Evolutionary conservation across 1,140 invertebrate species (phyloP), one percentile per base, ranked within the genome.

Genomic region (Samia ricini): DNA sequence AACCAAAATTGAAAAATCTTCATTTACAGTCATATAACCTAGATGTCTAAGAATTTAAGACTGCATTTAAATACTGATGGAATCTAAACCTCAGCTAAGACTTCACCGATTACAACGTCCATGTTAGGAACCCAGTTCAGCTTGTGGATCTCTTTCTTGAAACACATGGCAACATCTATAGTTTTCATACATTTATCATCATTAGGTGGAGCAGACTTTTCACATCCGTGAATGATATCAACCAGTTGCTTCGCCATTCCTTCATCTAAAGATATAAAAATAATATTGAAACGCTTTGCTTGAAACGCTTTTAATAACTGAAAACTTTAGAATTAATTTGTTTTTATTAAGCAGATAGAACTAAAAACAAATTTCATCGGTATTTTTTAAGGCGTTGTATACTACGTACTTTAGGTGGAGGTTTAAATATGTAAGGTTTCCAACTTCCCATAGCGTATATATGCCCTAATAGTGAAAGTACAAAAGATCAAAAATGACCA

Each of bases 121-220:
- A 71, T 63, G 42, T 23, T 49, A 1, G 75, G 75, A 19, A 72
- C 72, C 75, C 72, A 73, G 23, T 73, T 68, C 8, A 72, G 66
- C 42, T 75, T 71, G 49, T 77, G 75, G 4, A 77, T 63, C 24
- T 71, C 69, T 0, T 49, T 48, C 51, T 75, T 73, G 67, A 77
- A 77, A 66, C 75, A 77, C 36, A 56, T 75, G 23, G 66, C 66
- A 0, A 71, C 56, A 12, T 58, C 55, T 0, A 75, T 61, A 1
- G 65, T 59, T 33, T 22, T 52, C 49, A 64, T 20, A 56, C 75
- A 77, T 0, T 33, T 54, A 60, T 77, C 72, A 1, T 60, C 59
- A 0, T 64, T 19, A 4, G 56, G 22, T 2, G 56, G 54, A 5
- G 29, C 21, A 0, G 62, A 42, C 1, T 68, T 61, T 6, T 59